Percentiles rank a stretch among this genome's conserved stretches.
Conservation (phyloP, 2,113 vertebrate genomes). For the Coptodon rendalli region DNA sequence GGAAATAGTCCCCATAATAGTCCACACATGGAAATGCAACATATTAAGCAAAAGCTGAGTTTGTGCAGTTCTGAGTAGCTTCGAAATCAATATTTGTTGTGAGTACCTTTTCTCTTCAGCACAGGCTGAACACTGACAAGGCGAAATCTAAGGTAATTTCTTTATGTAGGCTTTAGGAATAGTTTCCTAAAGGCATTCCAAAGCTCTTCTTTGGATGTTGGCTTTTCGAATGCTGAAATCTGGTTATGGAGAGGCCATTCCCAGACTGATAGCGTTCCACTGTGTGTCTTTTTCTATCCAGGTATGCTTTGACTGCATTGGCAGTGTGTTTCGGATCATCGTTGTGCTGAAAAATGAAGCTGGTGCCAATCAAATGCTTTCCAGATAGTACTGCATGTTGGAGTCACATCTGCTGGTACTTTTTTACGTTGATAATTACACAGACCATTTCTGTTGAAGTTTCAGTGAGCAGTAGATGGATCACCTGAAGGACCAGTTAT, state of each 20-base stretch:
- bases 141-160: not conserved
- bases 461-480: not conserved
- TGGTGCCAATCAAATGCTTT: accelerated
- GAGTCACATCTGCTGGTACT: not conserved
- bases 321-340: not conserved
- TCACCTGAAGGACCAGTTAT: not conserved
- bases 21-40: not conserved
- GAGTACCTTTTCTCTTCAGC: not conserved
- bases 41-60: not conserved
- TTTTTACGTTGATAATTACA: not conserved
- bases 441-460: not conserved
- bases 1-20: not conserved
- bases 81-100: not conserved
- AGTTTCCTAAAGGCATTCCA: not conserved
- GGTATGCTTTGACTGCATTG: not conserved
- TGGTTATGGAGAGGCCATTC: not conserved
- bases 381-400: not conserved
- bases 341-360: accelerated
- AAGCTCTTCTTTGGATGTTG: not conserved
- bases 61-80: not conserved
- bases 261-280: not conserved
- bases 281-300: not conserved
- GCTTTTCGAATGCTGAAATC: not conserved
- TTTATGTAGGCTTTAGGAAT: not conserved
- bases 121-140: not conserved